phyloP scores from a whole-genome alignment of 2,888 invertebrate species.

The Drosophila infuscata region DNA sequence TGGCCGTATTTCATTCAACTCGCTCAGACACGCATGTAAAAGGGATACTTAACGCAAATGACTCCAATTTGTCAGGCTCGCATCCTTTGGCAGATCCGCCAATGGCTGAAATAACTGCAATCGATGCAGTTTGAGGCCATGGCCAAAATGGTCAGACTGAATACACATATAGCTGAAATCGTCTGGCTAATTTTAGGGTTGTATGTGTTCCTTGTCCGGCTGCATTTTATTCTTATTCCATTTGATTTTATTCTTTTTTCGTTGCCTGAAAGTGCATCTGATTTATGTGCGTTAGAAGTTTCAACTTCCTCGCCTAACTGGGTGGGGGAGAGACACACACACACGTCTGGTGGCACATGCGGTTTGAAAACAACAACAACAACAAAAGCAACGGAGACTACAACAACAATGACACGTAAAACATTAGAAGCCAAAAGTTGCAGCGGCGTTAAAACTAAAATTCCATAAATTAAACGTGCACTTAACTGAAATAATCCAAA shows the following conservation, averaged over 20 bases:
- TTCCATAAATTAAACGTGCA: constrained; percentile 83
- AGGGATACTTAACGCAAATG: constrained; percentile 69
- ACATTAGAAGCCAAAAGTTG: constrained; percentile 64
- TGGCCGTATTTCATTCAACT: constrained; percentile 60
- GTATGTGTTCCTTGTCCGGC: constrained; percentile 27
- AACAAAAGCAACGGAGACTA: constrained; percentile 28
- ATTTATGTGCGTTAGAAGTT: constrained; percentile 77
- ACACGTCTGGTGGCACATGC: constrained; percentile 54
- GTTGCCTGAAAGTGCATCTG: constrained; percentile 77
- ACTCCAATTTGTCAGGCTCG: constrained; percentile 63
- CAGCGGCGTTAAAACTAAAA: constrained; percentile 79
- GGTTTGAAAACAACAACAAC: constrained; percentile 45
- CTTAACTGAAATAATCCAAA: constrained; percentile 1
- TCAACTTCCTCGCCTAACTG: constrained; percentile 52
- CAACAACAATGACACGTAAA: constrained; percentile 43
- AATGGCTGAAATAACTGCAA: constrained; percentile 66
- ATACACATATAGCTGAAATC: background rate
- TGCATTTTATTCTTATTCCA: constrained; percentile 9
- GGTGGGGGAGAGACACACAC: constrained; percentile 9
- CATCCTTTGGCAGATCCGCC: constrained; percentile 37
- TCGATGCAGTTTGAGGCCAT: constrained; percentile 52
- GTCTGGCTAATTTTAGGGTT: constrained; percentile 64
- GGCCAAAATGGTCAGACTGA: constrained; percentile 2
- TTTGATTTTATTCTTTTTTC: constrained; percentile 21
- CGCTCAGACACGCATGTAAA: constrained; percentile 41